Base-by-base conservation (phyloP, 1,140 invertebrate genomes). In the Phenacoccus solenopsis region DNA sequence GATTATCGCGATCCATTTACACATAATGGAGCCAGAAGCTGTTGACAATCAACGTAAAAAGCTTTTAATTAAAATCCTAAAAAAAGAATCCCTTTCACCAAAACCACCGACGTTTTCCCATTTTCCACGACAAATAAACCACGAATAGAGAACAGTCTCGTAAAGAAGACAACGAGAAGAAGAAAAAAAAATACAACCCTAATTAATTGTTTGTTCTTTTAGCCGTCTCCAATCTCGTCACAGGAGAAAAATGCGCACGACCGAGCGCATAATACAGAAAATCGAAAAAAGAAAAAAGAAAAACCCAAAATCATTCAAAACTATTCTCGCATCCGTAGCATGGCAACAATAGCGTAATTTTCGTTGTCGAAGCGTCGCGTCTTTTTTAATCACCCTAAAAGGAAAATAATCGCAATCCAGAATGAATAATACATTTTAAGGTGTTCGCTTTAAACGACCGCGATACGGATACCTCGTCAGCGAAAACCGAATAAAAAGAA, bases 161-260 rank as follows among this genome's bases (percentile, higher is more conserved):
- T n/a, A 49, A 9, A n/a, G 3, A 16, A 49, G 3, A 49, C 20
- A 49, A 32, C 30, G 30, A 5, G 13, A 32, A 32, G 13, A 32
- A 32, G 30, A n/a, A 49, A n/a, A 3, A 9, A 49, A 49, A 49
- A 49, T 49, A n/a, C 38, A 49, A 16, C 16, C 38, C 38, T 49
- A 49, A 49, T 49, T 49, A 49, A 49, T 49, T 49, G 38, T 49
- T 49, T 49, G 38, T 49, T 49, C 38, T 49, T 49, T 49, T 49
- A 49, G 38, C 38, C 38, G 38, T 49, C 20, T 49, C n/a, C n/a
- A n/a, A n/a, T 49, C 13, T 49, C 38, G 16, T 49, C 38, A n/a
- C n/a, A n/a, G n/a, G 38, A n/a, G 38, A 2, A 49, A 49, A n/a
- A 49, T 49, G 38, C 38, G 38, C 38, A 49, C 16, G 38, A 49